Evolutionary conservation across 2,888 invertebrate genomes (phyloP).

Genomic region (Autographa gamma): DNA sequence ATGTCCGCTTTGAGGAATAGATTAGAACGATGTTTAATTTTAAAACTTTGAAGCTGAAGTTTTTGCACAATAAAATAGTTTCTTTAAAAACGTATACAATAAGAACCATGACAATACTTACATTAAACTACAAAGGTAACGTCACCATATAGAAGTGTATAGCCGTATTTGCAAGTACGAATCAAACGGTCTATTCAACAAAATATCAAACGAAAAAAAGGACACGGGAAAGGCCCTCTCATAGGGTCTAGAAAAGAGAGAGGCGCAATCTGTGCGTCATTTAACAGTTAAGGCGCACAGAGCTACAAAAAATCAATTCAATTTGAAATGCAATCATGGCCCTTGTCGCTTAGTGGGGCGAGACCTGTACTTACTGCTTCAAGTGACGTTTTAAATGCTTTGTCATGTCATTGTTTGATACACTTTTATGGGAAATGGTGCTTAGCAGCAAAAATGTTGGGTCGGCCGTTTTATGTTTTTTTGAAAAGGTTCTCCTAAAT

Average conservation of each 20-base stretch:
- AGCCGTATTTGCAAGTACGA: not conserved
- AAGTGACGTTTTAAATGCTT: conserved; percentile 22
- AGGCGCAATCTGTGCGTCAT: conserved; percentile 15
- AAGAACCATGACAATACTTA: not conserved
- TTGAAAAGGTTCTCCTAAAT: not conserved
- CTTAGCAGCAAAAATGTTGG: conserved; percentile 7
- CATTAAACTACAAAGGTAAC: not conserved
- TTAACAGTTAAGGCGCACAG: conserved; percentile 37
- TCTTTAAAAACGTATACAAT: not conserved
- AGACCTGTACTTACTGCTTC: conserved; percentile 20
- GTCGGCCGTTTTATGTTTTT: conserved; percentile 17
- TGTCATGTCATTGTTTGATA: conserved; percentile 55
- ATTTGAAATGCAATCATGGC: conserved; percentile 63
- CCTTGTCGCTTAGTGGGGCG: conserved; percentile 60
- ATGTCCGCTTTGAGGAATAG: no score
- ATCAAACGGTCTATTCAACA: not conserved
- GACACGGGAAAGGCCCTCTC: conserved; percentile 28
- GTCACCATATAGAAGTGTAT: not conserved
- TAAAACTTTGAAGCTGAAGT: not conserved
- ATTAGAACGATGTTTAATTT: no score
- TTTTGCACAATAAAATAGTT: not conserved
- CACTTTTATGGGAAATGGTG: conserved; percentile 30
- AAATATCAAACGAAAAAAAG: conserved; percentile 3
- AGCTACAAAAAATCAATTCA: conserved; percentile 61
- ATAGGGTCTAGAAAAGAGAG: conserved; percentile 25